A percentile compares a stretch with the other conserved stretches of the same genome.
Conservation (phyloP, 2,113 vertebrate genomes). For the Pygoscelis antarcticus region DNA sequence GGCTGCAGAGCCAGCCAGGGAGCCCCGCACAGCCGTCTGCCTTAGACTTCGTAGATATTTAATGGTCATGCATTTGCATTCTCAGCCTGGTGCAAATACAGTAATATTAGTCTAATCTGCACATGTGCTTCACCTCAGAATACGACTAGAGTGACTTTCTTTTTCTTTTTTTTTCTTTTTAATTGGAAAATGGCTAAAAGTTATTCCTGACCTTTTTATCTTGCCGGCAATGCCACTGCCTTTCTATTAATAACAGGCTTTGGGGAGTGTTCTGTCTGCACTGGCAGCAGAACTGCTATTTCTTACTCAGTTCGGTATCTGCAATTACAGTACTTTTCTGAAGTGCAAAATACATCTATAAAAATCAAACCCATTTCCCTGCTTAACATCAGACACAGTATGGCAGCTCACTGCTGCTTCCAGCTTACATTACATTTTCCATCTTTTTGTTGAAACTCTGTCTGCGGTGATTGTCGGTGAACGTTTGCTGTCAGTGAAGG, state of each 20-base stretch:
- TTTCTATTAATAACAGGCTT: slow-evolving; percentile 49
- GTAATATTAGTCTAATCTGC: background rate
- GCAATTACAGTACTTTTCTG: slow-evolving; percentile 42
- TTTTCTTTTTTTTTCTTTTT: background rate
- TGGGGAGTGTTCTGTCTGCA: background rate
- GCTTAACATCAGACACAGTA: background rate
- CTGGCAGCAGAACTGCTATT: slow-evolving; percentile 26
- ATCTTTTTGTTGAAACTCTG: background rate
- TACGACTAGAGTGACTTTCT: background rate
- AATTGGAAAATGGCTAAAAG: slow-evolving; percentile 24
- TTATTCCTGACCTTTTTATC: slow-evolving; percentile 25
- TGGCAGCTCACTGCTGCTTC: background rate
- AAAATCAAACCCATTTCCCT: slow-evolving; percentile 38
- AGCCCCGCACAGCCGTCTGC: rapidly evolving
- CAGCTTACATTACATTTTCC: background rate
- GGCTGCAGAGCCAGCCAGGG: background rate
- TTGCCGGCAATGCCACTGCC: background rate
- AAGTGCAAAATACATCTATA: slow-evolving; percentile 43
- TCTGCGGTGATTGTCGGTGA: rapidly evolving
- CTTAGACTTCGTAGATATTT: rapidly evolving
- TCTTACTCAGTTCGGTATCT: slow-evolving; percentile 35
- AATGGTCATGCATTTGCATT: background rate
- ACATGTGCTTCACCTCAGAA: background rate
- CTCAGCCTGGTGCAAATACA: background rate
- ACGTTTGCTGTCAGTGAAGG: background rate